These are phyloP conservation scores for Cyclopterus lumpus DNA, from an alignment of 2,797 vertebrate genomes.

Conservation along the genomic window DNA sequence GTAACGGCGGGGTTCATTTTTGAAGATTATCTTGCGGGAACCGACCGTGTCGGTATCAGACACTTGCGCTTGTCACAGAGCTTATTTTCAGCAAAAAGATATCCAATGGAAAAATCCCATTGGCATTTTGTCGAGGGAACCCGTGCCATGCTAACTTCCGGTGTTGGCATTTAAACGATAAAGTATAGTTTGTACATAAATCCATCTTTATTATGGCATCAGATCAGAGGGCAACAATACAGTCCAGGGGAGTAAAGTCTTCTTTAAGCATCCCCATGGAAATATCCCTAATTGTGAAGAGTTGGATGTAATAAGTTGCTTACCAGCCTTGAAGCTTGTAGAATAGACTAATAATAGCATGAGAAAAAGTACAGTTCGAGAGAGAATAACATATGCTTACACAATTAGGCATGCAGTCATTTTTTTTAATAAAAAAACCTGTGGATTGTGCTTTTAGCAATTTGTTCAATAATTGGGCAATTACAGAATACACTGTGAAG, in stretches of 20 bases:
- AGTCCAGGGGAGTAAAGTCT: neutral
- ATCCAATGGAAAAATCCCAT: neutral
- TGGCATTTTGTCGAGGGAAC: neutral
- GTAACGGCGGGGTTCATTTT: neutral
- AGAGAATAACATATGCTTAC: constrained; percentile 37
- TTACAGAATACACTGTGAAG: constrained; percentile 58
- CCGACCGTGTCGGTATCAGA: too few species aligned
- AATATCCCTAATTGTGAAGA: constrained; percentile 32
- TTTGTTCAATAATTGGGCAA: constrained; percentile 67
- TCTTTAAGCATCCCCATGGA: constrained; percentile 14
- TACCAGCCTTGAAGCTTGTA: constrained; percentile 35
- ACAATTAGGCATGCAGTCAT: constrained; percentile 48
- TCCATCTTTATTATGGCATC: neutral
- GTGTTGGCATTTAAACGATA: too few species aligned
- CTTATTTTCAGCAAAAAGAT: neutral
- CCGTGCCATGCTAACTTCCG: neutral
- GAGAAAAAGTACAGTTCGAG: neutral
- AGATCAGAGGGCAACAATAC: neutral
- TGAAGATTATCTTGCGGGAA: neutral
- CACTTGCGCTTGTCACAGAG: neutral
- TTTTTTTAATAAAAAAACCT: constrained; percentile 34
- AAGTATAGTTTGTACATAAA: neutral
- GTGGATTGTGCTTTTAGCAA: constrained; percentile 56
- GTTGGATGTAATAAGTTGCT: constrained; percentile 25
- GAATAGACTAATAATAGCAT: constrained; percentile 39